Percentiles rank a stretch among this genome's conserved stretches.
These are phyloP conservation scores for Oceanites oceanicus DNA, from an alignment of 2,113 vertebrate genomes.

Conservation along the genomic window DNA sequence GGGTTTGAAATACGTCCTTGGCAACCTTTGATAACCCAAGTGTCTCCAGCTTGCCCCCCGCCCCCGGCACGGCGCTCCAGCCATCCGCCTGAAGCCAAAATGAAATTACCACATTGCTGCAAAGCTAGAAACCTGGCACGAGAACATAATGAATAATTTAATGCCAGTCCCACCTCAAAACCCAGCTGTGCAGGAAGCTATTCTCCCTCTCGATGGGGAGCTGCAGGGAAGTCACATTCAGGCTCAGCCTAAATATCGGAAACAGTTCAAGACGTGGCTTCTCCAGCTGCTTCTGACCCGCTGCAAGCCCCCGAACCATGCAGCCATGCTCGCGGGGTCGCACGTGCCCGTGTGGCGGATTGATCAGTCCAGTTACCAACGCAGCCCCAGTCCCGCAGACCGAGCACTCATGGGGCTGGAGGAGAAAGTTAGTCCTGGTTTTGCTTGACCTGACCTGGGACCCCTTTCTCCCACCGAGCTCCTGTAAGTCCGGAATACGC, in stretches of 20 bases:
- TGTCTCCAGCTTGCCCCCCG: neutral
- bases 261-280: no score
- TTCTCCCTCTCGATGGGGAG: neutral
- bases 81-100: neutral
- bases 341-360: neutral
- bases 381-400: neutral
- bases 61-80: neutral
- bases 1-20: neutral
- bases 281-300: neutral
- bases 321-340: neutral
- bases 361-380: neutral
- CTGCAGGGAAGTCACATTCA: neutral
- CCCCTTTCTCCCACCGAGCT: neutral
- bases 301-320: fast-evolving
- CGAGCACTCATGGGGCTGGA: neutral
- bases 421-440: neutral
- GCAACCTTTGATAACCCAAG: neutral
- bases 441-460: neutral
- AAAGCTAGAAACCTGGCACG: neutral
- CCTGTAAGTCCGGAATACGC: neutral
- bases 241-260: neutral
- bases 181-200: neutral
- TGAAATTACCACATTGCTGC: neutral
- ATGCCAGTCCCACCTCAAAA: neutral
- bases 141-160: neutral